Base-by-base conservation (phyloP, 2,113 vertebrate species). In the Meriones unguiculatus region DNA sequence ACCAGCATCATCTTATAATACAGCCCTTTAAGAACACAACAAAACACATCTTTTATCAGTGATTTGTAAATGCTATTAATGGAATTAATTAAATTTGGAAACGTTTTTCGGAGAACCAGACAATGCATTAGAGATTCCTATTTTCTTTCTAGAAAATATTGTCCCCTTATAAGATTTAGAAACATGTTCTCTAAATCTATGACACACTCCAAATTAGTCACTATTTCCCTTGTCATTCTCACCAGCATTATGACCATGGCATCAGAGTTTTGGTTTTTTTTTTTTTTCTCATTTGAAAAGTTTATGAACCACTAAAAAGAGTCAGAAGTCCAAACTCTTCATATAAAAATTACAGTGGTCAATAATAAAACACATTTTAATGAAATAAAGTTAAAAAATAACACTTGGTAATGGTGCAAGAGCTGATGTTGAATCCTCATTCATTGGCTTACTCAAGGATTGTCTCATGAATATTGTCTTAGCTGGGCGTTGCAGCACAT, bases 61-160 rank as follows among this genome's bases (percentile, higher is more conserved):
- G 72, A 89, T 18, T 93, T 96, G 35, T 75, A 92, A 89, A 67
- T 82, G 35, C 18, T 86, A 95, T 50, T 87, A 96, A 82, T 87
- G 32, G 35, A 90, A 91, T 94, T 92, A 95, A 93, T 88, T 93
- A 92, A 89, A 95, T 73, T 73, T 84, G 46, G 22, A 57, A 95
- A 54, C 46, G 77, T 76, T 76, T 86, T 96, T 82, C 70, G 81
- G 81, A 97, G 87, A 96, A 85, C 93, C 41, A 88, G 46, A 88
- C 50, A 67, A 92, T 24, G 6, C 67, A 88, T 78, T 90, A 82
- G n/a, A 94, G 85, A 92, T 62, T 87, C 91, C 14, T 24, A 85
- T 46, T 89, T 96, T 72, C 32, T 80, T 94, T 59, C 52, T 84
- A n/a, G 52, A 92, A 93, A 94, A 78, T 15, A 87, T 8, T 93